phyloP scores from a whole-genome alignment of 2,888 invertebrate species.

The Zelleria hepariella region DNA sequence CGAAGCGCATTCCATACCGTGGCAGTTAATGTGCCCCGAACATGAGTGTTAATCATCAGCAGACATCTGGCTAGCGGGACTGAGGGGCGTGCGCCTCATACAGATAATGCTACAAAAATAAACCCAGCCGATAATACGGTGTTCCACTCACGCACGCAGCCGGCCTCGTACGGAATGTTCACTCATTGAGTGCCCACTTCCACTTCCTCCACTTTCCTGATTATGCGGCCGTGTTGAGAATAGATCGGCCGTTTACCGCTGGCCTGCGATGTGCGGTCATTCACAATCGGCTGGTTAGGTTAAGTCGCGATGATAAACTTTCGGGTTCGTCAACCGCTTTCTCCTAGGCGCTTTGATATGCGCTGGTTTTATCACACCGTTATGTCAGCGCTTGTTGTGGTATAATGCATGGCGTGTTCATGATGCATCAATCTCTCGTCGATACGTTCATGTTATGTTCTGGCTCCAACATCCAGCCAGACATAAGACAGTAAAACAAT shows the following conservation, averaged over 20 bases:
- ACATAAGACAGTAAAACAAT: neutral
- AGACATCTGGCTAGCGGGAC: slow-evolving; percentile 2
- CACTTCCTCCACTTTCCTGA: slow-evolving; percentile 50
- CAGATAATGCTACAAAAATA: slow-evolving; percentile 39
- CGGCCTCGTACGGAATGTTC: slow-evolving; percentile 30
- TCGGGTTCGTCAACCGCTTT: slow-evolving; percentile 52
- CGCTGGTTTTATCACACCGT: slow-evolving; percentile 31
- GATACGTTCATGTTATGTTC: neutral
- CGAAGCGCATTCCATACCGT: neutral
- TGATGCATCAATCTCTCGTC: neutral
- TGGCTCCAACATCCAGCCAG: neutral
- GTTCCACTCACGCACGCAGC: slow-evolving; percentile 33
- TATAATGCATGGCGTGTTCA: neutral
- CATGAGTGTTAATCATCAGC: slow-evolving; percentile 1
- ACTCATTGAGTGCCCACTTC: slow-evolving; percentile 39
- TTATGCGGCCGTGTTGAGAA: slow-evolving; percentile 32
- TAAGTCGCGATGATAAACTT: slow-evolving; percentile 31
- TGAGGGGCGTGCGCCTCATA: neutral
- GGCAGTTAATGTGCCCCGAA: neutral
- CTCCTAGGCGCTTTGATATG: slow-evolving; percentile 33
- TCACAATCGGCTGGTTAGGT: slow-evolving; percentile 33
- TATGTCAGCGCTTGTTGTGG: too few relatives aligned
- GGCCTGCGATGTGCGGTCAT: slow-evolving; percentile 28
- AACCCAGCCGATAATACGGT: slow-evolving; percentile 42
- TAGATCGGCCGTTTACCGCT: slow-evolving; percentile 22